phyloP scores from a whole-genome alignment of 64 coral and sea anemone genomes.

The Hydrozoanthus tunicans region DNA sequence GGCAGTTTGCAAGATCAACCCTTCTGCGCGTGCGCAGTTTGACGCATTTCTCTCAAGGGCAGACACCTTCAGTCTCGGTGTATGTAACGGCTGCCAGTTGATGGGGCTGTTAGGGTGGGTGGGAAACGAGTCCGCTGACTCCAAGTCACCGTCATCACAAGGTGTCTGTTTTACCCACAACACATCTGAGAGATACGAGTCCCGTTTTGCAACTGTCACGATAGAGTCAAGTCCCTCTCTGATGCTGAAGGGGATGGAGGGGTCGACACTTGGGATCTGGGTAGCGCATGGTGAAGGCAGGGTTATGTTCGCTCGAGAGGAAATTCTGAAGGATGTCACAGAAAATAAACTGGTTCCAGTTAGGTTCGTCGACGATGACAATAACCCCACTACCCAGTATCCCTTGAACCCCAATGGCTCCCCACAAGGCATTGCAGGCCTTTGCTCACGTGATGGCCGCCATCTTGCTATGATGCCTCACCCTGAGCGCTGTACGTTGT shows the following conservation, averaged over 20 bases:
- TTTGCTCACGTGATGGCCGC: slow-evolving; percentile 90
- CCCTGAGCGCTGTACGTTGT: slow-evolving; percentile 87
- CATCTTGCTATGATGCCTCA: slow-evolving; percentile 99
- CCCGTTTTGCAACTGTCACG: slow-evolving; percentile 85
- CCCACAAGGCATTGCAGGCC: slow-evolving; percentile 87
- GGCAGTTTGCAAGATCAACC: slow-evolving; percentile 88
- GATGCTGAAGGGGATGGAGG: slow-evolving; percentile 95
- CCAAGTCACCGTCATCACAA: slow-evolving; percentile 46
- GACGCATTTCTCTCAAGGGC: slow-evolving; percentile 77
- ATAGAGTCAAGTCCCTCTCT: slow-evolving; percentile 87
- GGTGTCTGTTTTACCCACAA: slow-evolving; percentile 98
- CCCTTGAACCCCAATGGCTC: slow-evolving; percentile 96
- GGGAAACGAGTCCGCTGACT: slow-evolving; percentile 37
- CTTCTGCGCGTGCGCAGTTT: slow-evolving; percentile 66
- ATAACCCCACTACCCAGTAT: slow-evolving; percentile 74
- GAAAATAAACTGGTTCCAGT: slow-evolving; percentile 81
- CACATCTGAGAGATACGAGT: slow-evolving; percentile 89
- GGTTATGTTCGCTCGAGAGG: slow-evolving; percentile 52
- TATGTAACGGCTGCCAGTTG: slow-evolving; percentile 96
- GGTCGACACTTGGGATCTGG: slow-evolving; percentile 89
- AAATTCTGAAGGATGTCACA: slow-evolving; percentile 68
- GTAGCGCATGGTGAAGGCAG: slow-evolving; percentile 96
- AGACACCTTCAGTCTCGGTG: slow-evolving; percentile 78
- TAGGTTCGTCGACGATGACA: slow-evolving; percentile 89
- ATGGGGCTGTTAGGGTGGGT: slow-evolving; percentile 96